Base-by-base conservation (phyloP, 2,888 invertebrate species). In the Petrolisthes manimaculis region DNA sequence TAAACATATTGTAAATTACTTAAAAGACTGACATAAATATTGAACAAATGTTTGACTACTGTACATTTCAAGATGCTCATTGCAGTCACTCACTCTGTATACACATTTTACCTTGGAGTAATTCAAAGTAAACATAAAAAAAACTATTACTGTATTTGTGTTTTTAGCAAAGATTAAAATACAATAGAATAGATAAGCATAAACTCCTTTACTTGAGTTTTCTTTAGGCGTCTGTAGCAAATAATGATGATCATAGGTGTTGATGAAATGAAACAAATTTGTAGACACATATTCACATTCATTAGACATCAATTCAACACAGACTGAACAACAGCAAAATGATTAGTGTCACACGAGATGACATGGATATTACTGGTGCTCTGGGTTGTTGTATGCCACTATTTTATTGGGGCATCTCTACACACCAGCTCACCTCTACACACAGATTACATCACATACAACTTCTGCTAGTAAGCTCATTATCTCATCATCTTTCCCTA, bases 281-380 rank as follows among this genome's bases (percentile, higher is more conserved):
- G 24, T 0, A 18, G 81, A 86, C 86, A 86, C 81, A 81, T 69
- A 86, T 86, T 80, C 81, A 86, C 86, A 81, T 86, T 86, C 86
- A 86, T 86, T 86, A 86, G 80, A 86, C 86, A 86, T 86, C 86
- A 86, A 86, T 80, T 86, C 86, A 75, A 86, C 86, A 86, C 74
- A 61, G 86, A 86, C 86, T 86, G 86, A 86, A 86, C 86, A 86
- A 86, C 86, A 86, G 69, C 74, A 56, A 84, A 80, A 86, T 86
- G 86, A 86, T 86, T 86, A 86, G 86, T 86, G 86, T 86, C 86
- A 86, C 74, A 67, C 81, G 54, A 56, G 74, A 81, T 81, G 86
- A 86, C 86, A 86, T 53, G 86, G 74, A 71, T 71, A 71, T 71
- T 71, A 21, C 6, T 71, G 55, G 61, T 84, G 24, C 14, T 75